A percentile compares a stretch with the other conserved stretches of the same genome.
Evolutionary conservation across 1,140 invertebrate genomes (phyloP).

Genomic region (Whitmania pigra): DNA sequence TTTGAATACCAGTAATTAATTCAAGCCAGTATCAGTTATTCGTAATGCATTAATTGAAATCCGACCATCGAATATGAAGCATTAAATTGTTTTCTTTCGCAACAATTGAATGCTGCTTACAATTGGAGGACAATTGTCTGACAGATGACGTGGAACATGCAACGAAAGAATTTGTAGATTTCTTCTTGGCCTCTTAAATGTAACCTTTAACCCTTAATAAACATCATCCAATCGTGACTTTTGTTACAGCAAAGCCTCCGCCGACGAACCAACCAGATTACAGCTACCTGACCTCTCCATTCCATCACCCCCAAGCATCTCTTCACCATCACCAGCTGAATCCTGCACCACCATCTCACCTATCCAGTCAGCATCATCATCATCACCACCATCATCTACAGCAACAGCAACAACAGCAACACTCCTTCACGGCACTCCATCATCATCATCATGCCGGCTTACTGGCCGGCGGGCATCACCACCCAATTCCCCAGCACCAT

Average conservation of each 20-base stretch:
- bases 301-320: neutral
- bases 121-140: no score
- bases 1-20: no score
- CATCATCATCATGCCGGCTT: neutral
- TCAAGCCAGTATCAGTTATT: no score
- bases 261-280: neutral
- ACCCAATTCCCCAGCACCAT: neutral
- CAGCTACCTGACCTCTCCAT: constrained; percentile 5
- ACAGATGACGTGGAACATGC: no score
- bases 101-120: no score
- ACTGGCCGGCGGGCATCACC: neutral
- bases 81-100: no score
- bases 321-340: constrained; percentile 5
- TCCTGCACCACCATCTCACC: constrained; percentile 1
- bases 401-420: constrained; percentile 1
- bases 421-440: neutral
- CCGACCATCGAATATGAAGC: no score
- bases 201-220: no score
- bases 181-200: no score
- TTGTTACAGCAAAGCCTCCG: neutral
- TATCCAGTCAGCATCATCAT: neutral
- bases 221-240: no score
- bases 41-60: no score
- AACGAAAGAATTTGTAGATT: no score
- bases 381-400: constrained; percentile 1